phyloP scores from a whole-genome alignment of 1,140 invertebrate genomes.

The Belonocnema kinseyi region DNA sequence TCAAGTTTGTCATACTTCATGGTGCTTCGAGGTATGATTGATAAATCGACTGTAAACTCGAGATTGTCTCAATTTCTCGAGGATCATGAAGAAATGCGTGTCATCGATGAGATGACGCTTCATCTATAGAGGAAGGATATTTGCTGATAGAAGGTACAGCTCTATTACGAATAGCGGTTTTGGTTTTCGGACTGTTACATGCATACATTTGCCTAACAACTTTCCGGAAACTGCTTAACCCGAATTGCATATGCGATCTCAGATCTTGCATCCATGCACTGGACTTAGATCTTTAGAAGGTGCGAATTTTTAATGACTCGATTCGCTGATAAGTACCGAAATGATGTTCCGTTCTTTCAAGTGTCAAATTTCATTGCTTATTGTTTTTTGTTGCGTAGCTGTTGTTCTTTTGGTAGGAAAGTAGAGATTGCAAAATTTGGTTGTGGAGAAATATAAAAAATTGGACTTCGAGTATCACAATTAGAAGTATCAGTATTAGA shows the following conservation, averaged over 20 bases:
- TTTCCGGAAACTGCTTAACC: constrained; percentile 36
- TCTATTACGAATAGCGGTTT: constrained; percentile 42
- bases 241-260: constrained; percentile 14
- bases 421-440: no score
- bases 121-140: neutral
- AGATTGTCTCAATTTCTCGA: constrained; percentile 3
- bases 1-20: neutral
- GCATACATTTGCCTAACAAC: constrained; percentile 55
- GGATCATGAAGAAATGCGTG: no score
- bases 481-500: no score
- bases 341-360: no score
- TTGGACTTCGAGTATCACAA: no score
- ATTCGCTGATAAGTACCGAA: neutral
- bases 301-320: neutral
- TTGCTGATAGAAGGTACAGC: neutral
- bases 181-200: constrained; percentile 44
- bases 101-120: no score
- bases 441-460: no score
- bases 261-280: neutral
- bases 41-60: neutral
- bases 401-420: no score
- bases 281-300: neutral
- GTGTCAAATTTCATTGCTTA: no score
- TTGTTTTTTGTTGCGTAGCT: no score
- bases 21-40: neutral